Evolutionary conservation across 2,888 invertebrate species (phyloP), one percentile per base, ranked within the genome.

Genomic region (Pharmacophagus antenor): DNA sequence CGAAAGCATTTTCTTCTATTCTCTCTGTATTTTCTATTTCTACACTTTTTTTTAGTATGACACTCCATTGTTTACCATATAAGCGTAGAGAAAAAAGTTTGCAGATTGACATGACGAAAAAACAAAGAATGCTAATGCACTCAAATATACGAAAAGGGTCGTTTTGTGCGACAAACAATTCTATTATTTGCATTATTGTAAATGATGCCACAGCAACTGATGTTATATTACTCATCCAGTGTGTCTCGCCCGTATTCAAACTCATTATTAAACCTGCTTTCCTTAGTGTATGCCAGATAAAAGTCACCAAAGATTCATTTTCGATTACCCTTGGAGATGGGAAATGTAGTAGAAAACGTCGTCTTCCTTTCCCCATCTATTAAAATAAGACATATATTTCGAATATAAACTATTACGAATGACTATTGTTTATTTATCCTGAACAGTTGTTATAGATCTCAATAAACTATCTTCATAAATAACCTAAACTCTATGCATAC

Each of bases 111-210:
- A 88, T 82, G 8, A 70, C 65, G 47, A 79, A 81, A 62, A 87
- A 88, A 0, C 80, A 74, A 0, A 85, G 69, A 0, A 83, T 68
- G 57, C 86, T 85, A 55, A 83, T 79, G 61, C 82, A 81, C 70
- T 83, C 80, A 52, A 86, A 82, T 0, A 84, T 64, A 22, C 68
- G 74, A 12, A 77, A 71, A 0, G 70, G 63, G 47, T 86, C 75
- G n/a, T 72, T 68, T 48, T 63, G 75, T 2, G 74, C 73, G 27
- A 67, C 64, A 41, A 74, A 57, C 2, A 86, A 41, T 10, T 67
- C 74, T 27, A 80, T 71, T 0, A 76, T 21, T 69, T 84, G 85
- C 7, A 74, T 66, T 1, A 74, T 17, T 27, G 69, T 78, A 2
- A 71, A 73, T 3, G 63, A 20, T 1, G 80, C 18, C 53, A 76